Base-by-base conservation (phyloP, 2,113 vertebrate genomes). In the zebrafish (Danio rerio) region DNA sequence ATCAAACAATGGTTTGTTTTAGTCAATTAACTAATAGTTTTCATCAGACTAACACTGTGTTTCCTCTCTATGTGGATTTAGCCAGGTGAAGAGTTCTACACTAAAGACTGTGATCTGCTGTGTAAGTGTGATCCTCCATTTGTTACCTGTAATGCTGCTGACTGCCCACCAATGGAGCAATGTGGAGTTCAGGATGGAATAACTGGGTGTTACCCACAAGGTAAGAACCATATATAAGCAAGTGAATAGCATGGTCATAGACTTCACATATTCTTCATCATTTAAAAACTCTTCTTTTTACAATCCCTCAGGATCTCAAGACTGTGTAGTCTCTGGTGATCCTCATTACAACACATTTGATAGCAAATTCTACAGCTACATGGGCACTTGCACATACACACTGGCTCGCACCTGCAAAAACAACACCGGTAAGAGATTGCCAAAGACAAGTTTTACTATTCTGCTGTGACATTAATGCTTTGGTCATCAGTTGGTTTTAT, bases 311-410 rank as follows among this genome's bases (percentile, higher is more conserved):
- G 94, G 87, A 18, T 92, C 83, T 65, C 91, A 94, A 59, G 90
- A 93, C 66, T 97, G 96, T 70, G 90, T 93, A 7, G 90, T 95
- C n/a, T 93, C 92, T 16, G 95, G 96, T 45, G 95, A 97, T 86
- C 95, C 96, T 6, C 96, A 97, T 69, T 96, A 96, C 80, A 92
- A 83, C 81, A 96, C 95, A 0, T 97, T 96, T 53, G 96, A 97
- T 18, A 92, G 92, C 50, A 93, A 82, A 43, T 93, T 74, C 85
- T 96, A 91, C 21, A 92, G 90, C 83, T 96, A 96, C 90, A 96
- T 97, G 96, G 96, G 96, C 49, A 95, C 95, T 0, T 97, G 96
- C 82, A 92, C 94, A 8, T 97, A 97, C 89, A 94, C 91, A 0
- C 84, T 95, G 81, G 93, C 93, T 58, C 91, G 91, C 61, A 91